Percentiles rank a stretch among this genome's conserved stretches.
phyloP scores from a whole-genome alignment of 2,797 vertebrate genomes.

The Menidia menidia region DNA sequence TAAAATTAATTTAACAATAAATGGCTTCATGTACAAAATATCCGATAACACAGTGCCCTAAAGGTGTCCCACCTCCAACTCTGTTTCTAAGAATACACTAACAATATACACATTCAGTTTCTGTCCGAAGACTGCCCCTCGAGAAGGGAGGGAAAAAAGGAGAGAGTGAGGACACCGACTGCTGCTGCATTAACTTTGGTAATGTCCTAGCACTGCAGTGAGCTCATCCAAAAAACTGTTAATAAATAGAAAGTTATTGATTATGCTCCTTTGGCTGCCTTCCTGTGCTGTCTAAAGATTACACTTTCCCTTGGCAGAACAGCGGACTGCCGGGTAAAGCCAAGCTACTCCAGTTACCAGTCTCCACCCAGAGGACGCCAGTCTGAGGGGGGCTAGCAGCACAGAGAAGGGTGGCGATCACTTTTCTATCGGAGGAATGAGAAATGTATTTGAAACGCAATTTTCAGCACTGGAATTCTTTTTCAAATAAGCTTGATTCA shows the following conservation, averaged over 20 bases:
- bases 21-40: conserved; percentile 19
- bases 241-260: conserved; percentile 85
- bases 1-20: conserved; percentile 6
- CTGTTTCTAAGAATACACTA: conserved; percentile 65
- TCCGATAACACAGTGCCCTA: conserved; percentile 37
- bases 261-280: conserved; percentile 74
- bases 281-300: conserved; percentile 75
- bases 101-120: conserved; percentile 62
- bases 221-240: conserved; percentile 80
- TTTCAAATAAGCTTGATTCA: conserved; percentile 2
- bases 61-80: conserved; percentile 36
- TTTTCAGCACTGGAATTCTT: conserved; percentile 13
- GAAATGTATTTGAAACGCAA: neutral
- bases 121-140: conserved; percentile 48
- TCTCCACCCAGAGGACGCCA: conserved; percentile 60
- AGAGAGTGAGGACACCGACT: conserved; percentile 59
- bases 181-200: conserved; percentile 77
- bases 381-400: conserved; percentile 27
- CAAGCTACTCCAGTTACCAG: conserved; percentile 72
- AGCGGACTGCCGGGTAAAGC: conserved; percentile 65
- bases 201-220: conserved; percentile 70
- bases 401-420: conserved; percentile 18
- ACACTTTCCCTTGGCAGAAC: conserved; percentile 68
- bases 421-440: conserved; percentile 2
- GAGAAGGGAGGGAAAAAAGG: conserved; percentile 32